phyloP scores from a whole-genome alignment of 1,140 invertebrate genomes.

The Scaptodrosophila lebanonensis region DNA sequence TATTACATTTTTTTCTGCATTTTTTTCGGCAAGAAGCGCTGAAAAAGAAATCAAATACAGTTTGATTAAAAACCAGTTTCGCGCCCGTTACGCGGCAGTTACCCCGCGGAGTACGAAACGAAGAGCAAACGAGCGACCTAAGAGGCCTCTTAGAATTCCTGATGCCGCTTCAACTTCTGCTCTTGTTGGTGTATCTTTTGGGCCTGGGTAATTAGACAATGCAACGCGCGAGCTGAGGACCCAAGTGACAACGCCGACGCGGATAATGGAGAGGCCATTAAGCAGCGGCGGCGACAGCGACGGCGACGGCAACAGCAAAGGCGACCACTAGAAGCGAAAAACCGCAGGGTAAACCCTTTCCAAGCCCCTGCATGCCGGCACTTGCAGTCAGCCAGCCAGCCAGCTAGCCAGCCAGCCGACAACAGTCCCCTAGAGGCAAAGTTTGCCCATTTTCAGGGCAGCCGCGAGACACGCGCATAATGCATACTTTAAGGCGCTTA shows the following conservation, averaged over 20 bases:
- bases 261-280: conserved; percentile 55
- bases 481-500: conserved; percentile 42
- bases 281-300: not conserved
- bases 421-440: no score
- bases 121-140: conserved; percentile 15
- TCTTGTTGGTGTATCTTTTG: not conserved
- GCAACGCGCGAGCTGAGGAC: not conserved
- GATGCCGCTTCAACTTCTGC: not conserved
- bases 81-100: conserved; percentile 4
- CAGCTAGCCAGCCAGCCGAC: no score
- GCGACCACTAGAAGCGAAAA: conserved; percentile 1
- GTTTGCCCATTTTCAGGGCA: conserved; percentile 5
- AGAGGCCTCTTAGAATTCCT: conserved; percentile 3
- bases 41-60: conserved; percentile 42
- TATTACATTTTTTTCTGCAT: conserved; percentile 1
- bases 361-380: no score
- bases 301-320: not conserved
- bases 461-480: not conserved
- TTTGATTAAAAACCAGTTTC: conserved; percentile 71
- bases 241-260: conserved; percentile 10
- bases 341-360: conserved; percentile 12
- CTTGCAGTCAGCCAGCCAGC: no score
- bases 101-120: not conserved
- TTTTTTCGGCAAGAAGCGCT: conserved; percentile 5
- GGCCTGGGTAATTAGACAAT: conserved; percentile 51